phyloP scores from a whole-genome alignment of 2,888 invertebrate species.

The Temnothorax rugatulus region DNA sequence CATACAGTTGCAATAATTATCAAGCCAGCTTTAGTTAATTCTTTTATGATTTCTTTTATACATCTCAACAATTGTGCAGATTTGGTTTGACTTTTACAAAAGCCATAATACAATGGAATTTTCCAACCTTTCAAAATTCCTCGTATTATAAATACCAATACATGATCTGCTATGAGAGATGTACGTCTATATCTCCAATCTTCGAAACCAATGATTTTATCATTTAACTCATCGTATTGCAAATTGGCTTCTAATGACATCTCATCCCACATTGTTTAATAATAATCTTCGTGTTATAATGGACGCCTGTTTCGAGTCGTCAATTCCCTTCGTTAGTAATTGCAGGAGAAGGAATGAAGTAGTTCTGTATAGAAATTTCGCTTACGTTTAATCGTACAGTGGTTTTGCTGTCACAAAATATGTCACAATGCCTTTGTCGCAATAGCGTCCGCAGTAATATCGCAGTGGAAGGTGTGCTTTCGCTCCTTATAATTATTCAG shows the following conservation, averaged over 20 bases:
- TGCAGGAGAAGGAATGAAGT: too few relatives aligned
- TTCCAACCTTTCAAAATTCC: constrained; percentile 53
- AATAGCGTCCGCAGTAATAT: too few relatives aligned
- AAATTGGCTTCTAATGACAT: constrained; percentile 50
- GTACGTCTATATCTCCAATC: constrained; percentile 58
- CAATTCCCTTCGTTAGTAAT: too few relatives aligned
- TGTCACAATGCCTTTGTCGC: too few relatives aligned
- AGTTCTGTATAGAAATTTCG: too few relatives aligned
- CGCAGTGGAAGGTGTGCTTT: too few relatives aligned
- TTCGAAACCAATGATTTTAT: constrained; percentile 61
- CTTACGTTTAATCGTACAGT: too few relatives aligned
- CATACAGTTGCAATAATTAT: constrained; percentile 46
- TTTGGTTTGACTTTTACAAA: constrained; percentile 55
- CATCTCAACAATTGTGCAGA: constrained; percentile 45
- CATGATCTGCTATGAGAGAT: constrained; percentile 57
- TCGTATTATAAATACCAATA: constrained; percentile 59
- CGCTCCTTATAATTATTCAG: too few relatives aligned
- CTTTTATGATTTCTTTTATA: constrained; percentile 47
- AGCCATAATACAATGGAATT: constrained; percentile 54
- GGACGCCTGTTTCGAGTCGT: too few relatives aligned
- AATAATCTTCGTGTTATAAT: too few relatives aligned
- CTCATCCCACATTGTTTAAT: constrained; percentile 57
- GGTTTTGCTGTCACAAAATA: too few relatives aligned
- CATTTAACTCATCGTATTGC: constrained; percentile 26
- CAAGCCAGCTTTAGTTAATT: constrained; percentile 46